phyloP scores from a whole-genome alignment of 2,113 vertebrate species.

The Malurus melanocephalus region DNA sequence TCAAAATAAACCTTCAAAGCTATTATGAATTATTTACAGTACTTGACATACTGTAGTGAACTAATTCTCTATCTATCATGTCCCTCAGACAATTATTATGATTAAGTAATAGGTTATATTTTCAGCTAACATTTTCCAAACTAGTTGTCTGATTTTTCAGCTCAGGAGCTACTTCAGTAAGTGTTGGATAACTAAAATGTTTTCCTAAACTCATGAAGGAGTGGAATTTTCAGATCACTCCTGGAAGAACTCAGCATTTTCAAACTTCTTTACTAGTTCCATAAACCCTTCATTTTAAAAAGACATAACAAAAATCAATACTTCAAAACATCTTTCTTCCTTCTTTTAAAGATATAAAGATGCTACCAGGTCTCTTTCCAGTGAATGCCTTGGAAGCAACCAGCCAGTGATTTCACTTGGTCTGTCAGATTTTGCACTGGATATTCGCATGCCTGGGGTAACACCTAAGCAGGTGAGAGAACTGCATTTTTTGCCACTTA shows the following conservation, averaged over 20 bases:
- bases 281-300: background rate
- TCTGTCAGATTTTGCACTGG: conserved; percentile 84
- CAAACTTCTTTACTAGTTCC: background rate
- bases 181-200: background rate
- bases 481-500: background rate
- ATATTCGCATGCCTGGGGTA: conserved; percentile 91
- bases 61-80: background rate
- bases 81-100: background rate
- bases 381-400: conserved; percentile 77
- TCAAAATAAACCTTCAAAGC: background rate
- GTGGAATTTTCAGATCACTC: background rate
- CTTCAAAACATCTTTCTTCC: background rate
- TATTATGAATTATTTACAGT: background rate
- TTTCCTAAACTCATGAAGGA: background rate
- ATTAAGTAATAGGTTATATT: background rate
- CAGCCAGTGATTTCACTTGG: conserved; percentile 73
- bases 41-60: background rate
- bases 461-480: conserved; percentile 81
- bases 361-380: conserved; percentile 68
- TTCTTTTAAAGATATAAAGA: conserved; percentile 80
- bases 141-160: background rate
- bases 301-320: background rate
- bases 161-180: background rate
- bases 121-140: background rate
- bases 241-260: background rate